Conservation (phyloP, 2,113 vertebrate genomes). For the Phoenicopterus ruber region DNA sequence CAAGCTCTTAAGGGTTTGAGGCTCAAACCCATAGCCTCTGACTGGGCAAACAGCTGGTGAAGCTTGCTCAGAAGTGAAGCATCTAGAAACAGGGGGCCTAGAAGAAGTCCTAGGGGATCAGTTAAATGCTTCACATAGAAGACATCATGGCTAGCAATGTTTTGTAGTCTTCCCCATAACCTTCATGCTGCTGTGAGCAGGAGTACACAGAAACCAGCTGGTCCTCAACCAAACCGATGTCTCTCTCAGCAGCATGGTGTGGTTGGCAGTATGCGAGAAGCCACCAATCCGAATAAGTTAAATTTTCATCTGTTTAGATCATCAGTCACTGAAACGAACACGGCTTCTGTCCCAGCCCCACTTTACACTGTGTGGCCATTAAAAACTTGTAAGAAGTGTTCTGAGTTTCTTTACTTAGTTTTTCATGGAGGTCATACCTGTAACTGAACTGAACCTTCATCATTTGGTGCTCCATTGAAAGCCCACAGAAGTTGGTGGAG, state of each 20-base stretch:
- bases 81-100: background rate
- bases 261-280: background rate
- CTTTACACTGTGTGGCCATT: background rate
- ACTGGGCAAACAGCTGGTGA: background rate
- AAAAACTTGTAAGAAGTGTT: background rate
- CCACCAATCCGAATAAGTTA: fast-evolving
- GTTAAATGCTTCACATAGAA: background rate
- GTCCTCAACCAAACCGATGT: background rate
- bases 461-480: background rate
- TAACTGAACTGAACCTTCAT: background rate
- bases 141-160: background rate
- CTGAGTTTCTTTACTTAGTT: background rate
- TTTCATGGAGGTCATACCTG: background rate
- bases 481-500: background rate
- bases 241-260: background rate
- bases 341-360: background rate
- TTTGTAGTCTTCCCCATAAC: background rate
- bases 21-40: background rate
- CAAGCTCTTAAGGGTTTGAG: background rate
- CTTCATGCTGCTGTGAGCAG: background rate
- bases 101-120: background rate
- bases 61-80: background rate
- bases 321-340: background rate
- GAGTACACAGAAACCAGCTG: background rate
- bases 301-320: background rate